phyloP scores from a whole-genome alignment of 2,797 vertebrate species.

The Vespertilio murinus region DNA sequence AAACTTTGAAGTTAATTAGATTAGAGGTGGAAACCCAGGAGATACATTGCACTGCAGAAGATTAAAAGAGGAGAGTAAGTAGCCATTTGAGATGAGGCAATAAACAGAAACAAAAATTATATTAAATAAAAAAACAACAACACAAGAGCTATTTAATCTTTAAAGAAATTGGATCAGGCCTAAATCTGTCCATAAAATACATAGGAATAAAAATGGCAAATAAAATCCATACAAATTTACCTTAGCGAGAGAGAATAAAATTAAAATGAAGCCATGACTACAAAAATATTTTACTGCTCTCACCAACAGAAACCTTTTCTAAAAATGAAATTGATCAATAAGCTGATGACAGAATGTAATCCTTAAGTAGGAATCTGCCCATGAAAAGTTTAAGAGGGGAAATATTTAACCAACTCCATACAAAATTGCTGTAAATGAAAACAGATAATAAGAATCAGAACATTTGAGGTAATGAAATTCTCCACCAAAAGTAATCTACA shows the following conservation, averaged over 20 bases:
- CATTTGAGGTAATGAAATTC: neutral
- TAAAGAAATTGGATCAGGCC: neutral
- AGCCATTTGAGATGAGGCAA: neutral
- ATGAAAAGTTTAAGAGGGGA: neutral
- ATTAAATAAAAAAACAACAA: neutral
- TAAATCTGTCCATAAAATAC: neutral
- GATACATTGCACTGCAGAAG: neutral
- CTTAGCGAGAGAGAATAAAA: neutral
- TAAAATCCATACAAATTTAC: neutral
- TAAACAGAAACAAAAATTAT: neutral
- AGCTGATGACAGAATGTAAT: neutral
- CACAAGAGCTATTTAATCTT: neutral
- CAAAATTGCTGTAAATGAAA: neutral
- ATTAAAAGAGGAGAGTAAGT: neutral
- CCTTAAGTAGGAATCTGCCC: neutral
- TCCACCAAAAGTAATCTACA: no score
- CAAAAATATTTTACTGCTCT: neutral
- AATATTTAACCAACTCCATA: neutral
- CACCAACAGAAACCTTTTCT: neutral
- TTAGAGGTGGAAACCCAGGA: neutral
- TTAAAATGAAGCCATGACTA: neutral
- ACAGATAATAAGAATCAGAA: neutral
- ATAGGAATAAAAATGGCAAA: neutral
- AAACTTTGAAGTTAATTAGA: neutral
- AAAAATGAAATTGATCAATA: neutral